phyloP scores from a whole-genome alignment of 2,888 invertebrate genomes.

The Drosophila sordidapex region DNA sequence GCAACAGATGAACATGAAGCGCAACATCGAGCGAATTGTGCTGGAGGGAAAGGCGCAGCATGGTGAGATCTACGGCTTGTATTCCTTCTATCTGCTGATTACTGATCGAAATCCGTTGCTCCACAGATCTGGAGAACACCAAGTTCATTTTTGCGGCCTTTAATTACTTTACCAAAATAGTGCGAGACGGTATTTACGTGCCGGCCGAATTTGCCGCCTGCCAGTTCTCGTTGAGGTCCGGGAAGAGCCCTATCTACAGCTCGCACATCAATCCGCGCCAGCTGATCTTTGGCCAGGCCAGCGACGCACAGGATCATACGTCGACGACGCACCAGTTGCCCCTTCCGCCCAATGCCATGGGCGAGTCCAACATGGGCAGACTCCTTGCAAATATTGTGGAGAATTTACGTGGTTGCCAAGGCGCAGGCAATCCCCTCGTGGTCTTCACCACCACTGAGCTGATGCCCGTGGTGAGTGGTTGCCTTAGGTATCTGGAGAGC shows the following conservation, averaged over 20 bases:
- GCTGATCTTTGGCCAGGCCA: slow-evolving; percentile 84
- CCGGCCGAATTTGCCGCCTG: slow-evolving; percentile 86
- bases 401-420: slow-evolving; percentile 79
- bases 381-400: slow-evolving; percentile 84
- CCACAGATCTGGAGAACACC: slow-evolving; percentile 73
- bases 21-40: slow-evolving; percentile 74
- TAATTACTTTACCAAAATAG: slow-evolving; percentile 81
- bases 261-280: slow-evolving; percentile 84
- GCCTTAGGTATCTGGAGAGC: slow-evolving; percentile 73
- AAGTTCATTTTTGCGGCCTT: slow-evolving; percentile 79
- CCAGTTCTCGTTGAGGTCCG: slow-evolving; percentile 85
- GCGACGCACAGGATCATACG: slow-evolving; percentile 84
- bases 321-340: slow-evolving; percentile 85
- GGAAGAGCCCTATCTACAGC: slow-evolving; percentile 83
- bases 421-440: slow-evolving; percentile 77
- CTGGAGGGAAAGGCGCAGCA: slow-evolving; percentile 53
- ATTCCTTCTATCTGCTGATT: background rate
- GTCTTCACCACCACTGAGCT: slow-evolving; percentile 84
- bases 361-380: slow-evolving; percentile 72
- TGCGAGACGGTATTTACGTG: slow-evolving; percentile 76
- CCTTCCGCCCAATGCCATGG: slow-evolving; percentile 83
- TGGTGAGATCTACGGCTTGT: slow-evolving; percentile 52
- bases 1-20: slow-evolving; percentile 70
- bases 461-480: slow-evolving; percentile 79
- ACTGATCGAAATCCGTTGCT: background rate